Percentiles rank a stretch among this genome's conserved stretches.
phyloP scores from a whole-genome alignment of 2,797 vertebrate genomes.

The Acropternis orthonyx region DNA sequence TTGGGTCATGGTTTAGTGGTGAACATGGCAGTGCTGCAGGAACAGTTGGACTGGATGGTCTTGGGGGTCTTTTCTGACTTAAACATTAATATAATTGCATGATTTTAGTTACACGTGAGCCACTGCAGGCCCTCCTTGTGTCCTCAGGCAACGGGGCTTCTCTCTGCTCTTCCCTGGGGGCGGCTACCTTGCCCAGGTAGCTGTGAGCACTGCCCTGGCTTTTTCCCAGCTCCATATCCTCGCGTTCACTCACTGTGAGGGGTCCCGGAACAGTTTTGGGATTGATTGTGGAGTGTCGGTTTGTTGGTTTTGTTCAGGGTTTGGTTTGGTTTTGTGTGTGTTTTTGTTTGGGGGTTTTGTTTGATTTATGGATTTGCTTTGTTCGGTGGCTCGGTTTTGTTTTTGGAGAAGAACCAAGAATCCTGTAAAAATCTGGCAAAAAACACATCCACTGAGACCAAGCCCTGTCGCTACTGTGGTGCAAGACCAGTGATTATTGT shows the following conservation, averaged over 20 bases:
- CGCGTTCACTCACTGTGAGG: neutral
- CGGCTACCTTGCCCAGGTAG: neutral
- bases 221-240: neutral
- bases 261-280: neutral
- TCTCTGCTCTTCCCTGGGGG: neutral
- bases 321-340: neutral
- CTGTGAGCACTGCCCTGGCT: neutral
- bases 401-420: neutral
- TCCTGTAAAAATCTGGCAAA: neutral
- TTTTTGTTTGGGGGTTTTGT: neutral
- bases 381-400: neutral
- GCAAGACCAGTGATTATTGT: neutral
- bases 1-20: neutral
- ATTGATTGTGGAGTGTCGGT: neutral
- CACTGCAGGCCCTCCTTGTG: neutral
- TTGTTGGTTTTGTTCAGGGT: neutral
- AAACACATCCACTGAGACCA: neutral
- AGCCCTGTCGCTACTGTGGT: neutral
- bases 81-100: neutral
- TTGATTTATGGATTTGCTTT: neutral
- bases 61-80: neutral
- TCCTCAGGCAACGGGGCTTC: neutral
- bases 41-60: fast-evolving
- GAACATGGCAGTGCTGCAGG: too few species aligned
- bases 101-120: neutral